Evolutionary conservation across 2,888 invertebrate genomes (phyloP).

Genomic region (Drosophila nr. perissopoda): DNA sequence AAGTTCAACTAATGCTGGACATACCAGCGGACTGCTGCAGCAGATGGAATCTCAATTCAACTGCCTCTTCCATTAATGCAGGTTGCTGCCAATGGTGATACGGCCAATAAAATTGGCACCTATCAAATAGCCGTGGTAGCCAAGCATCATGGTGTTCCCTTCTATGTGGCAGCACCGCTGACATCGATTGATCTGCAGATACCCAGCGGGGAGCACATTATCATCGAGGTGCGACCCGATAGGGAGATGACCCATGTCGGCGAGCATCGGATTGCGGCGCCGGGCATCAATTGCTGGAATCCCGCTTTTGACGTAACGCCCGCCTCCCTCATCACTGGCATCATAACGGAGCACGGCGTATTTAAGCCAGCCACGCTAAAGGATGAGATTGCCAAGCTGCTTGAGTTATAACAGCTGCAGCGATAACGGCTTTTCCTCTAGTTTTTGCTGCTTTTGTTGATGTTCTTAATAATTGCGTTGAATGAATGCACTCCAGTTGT

Average conservation of each 20-base stretch:
- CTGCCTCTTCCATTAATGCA: slow-evolving; percentile 68
- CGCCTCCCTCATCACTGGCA: slow-evolving; percentile 94
- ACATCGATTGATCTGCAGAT: slow-evolving; percentile 95
- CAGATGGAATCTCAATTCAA: neutral
- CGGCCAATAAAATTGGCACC: slow-evolving; percentile 99
- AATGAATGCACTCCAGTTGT: slow-evolving; percentile 68
- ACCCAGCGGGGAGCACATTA: slow-evolving; percentile 92
- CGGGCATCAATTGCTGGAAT: slow-evolving; percentile 97
- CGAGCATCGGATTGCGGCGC: slow-evolving; percentile 94
- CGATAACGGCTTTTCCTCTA: neutral
- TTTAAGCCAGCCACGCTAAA: slow-evolving; percentile 87
- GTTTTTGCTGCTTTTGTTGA: slow-evolving; percentile 19
- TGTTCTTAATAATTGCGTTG: slow-evolving; percentile 52
- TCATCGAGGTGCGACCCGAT: slow-evolving; percentile 96
- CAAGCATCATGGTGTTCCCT: slow-evolving; percentile 95
- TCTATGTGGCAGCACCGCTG: slow-evolving; percentile 97
- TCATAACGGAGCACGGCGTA: slow-evolving; percentile 97
- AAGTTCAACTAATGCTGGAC: slow-evolving; percentile 40
- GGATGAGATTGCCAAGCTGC: slow-evolving; percentile 76
- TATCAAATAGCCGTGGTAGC: slow-evolving; percentile 97
- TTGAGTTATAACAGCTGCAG: slow-evolving; percentile 63
- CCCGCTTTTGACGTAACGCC: slow-evolving; percentile 99
- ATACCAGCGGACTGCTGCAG: neutral
- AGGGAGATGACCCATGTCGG: slow-evolving; percentile 96
- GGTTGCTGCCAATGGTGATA: slow-evolving; percentile 98